phyloP scores from a whole-genome alignment of 2,113 vertebrate genomes.

The Nyctibius bracteatus region DNA sequence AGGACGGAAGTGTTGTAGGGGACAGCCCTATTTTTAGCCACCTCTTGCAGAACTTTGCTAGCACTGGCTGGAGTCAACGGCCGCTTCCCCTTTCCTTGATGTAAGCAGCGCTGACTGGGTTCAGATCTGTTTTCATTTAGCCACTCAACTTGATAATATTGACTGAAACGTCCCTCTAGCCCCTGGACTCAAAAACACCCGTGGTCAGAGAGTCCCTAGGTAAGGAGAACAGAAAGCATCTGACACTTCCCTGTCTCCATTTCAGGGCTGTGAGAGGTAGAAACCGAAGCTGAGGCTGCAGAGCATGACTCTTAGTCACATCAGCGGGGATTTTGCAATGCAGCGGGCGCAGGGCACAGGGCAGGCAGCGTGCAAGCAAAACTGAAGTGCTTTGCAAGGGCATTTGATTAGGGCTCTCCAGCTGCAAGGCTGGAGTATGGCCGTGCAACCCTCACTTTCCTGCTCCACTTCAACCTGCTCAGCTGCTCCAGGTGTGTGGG shows the following conservation, averaged over 20 bases:
- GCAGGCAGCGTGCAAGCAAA: neutral
- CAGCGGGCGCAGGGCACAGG: neutral
- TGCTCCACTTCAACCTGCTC: neutral
- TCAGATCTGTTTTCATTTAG: neutral
- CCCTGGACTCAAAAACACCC: neutral
- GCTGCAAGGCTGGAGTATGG: neutral
- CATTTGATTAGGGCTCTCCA: neutral
- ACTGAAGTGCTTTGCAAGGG: neutral
- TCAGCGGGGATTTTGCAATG: conserved; percentile 15
- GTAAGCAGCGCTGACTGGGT: neutral
- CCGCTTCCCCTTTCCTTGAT: conserved; percentile 54
- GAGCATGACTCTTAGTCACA: conserved; percentile 48
- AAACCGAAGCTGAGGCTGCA: neutral
- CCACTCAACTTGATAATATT: neutral
- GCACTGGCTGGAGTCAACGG: neutral
- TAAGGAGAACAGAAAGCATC: conserved; percentile 38
- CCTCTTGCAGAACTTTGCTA: conserved; percentile 34
- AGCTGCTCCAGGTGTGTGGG: neutral
- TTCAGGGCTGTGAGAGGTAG: neutral
- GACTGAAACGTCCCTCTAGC: neutral
- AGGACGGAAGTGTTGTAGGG: conserved; percentile 34
- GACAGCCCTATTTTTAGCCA: conserved; percentile 55
- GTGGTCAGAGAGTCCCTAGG: neutral
- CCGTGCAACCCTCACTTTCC: neutral
- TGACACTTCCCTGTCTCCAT: neutral